Percentiles rank a stretch among this genome's conserved stretches.
Evolutionary conservation across 2,113 vertebrate species (phyloP).

Genomic region (Psilopsiagon aymara): DNA sequence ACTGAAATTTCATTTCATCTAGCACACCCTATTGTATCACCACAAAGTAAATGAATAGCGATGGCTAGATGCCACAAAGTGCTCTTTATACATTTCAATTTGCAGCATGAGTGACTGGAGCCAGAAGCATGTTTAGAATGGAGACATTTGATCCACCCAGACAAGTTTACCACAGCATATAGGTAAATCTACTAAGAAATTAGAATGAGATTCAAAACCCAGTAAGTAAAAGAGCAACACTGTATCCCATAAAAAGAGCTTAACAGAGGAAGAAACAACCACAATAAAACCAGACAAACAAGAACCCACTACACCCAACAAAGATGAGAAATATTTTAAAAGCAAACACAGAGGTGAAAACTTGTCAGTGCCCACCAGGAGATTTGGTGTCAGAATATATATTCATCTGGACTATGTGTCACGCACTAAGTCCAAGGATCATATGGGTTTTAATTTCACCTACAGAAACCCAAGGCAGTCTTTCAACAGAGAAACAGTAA

Average conservation of each 20-base stretch:
- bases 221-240: background rate
- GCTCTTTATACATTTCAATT: background rate
- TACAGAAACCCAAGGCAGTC: background rate
- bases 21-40: background rate
- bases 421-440: background rate
- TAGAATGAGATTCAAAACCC: background rate
- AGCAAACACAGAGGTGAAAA: background rate
- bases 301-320: background rate
- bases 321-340: background rate
- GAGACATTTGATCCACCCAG: background rate
- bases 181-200: background rate
- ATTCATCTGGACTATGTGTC: accelerated
- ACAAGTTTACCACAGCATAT: background rate
- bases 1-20: background rate
- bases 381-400: background rate
- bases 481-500: background rate
- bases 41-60: background rate
- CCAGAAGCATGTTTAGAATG: background rate
- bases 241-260: background rate
- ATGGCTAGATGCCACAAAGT: background rate
- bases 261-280: background rate
- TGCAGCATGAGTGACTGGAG: background rate
- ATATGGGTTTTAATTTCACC: background rate
- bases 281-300: background rate
- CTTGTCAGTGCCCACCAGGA: background rate